Evolutionary conservation across 2,113 vertebrate species (phyloP), one percentile per base, ranked within the genome.

Genomic region (Misgurnus anguillicaudatus): DNA sequence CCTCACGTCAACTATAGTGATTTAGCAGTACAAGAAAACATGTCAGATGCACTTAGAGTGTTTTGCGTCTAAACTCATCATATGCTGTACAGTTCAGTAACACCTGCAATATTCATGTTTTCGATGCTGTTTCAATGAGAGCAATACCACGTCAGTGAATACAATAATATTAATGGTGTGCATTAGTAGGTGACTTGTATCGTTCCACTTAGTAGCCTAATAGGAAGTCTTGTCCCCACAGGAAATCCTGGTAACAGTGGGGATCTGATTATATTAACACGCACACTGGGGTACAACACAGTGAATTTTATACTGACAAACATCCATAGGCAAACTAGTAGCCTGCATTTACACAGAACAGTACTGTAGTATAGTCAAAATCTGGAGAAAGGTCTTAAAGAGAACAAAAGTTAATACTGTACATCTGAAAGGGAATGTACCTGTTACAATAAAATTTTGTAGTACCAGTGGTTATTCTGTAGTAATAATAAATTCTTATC

Each of bases 151-250:
- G 51, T 24, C 36, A 53, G 16, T 13, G 51, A 41, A 72, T 41
- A 57, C 6, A 3, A 5, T 71, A 51, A 71, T 71, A 57, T 72
- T 31, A n/a, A 58, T 58, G 17, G 8, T 57, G 53, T 41, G 51
- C 51, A 72, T 57, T 72, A 58, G 53, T 17, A 72, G 19, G 51
- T 71, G 31, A 55, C 24, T 55, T 9, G 8, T 53, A 70, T 57
- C 19, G 39, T 36, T 41, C n/a, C 36, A 57, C 24, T 57, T 11
- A 2, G 69, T n/a, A 31, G 24, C 24, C 24, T 72, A 72, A 72
- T 72, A 57, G 51, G 69, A 72, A 72, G 57, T 51, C 69, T 2
- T 72, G 51, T 57, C 36, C 39, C 51, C 69, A 41, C 69, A 72
- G 51, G 53, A 58, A 41, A 38, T 72, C 51, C 51, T 41, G 69